A percentile compares a stretch with the other conserved stretches of the same genome.
Conservation (phyloP, 1,140 invertebrate genomes). For the Panulirus ornatus region DNA sequence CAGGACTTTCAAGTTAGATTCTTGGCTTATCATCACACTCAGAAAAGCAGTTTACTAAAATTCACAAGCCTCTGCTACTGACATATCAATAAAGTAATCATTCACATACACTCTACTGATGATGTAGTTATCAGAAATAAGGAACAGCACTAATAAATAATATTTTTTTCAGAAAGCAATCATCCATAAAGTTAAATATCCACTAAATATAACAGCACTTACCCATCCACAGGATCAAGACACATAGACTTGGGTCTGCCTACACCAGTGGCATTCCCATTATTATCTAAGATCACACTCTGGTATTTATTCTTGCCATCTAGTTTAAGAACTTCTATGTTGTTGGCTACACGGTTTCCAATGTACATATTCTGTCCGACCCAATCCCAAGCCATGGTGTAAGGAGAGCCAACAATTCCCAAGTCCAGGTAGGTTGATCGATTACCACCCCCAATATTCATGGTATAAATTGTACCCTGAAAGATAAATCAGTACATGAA, state of each 20-base stretch:
- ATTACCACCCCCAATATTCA: constrained; percentile 91
- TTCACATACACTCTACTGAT: too few relatives aligned
- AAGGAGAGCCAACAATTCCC: constrained; percentile 93
- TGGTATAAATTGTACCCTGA: constrained; percentile 90
- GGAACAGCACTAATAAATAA: too few relatives aligned
- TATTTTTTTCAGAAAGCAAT: background rate
- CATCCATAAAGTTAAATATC: background rate
- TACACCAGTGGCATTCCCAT: constrained; percentile 91
- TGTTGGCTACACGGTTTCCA: constrained; percentile 93
- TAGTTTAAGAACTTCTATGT: constrained; percentile 94
- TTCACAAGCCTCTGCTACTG: too few relatives aligned
- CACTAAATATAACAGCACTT: too few relatives aligned
- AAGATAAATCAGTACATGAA: too few relatives aligned
- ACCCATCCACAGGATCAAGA: constrained; percentile 94
- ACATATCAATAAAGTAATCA: too few relatives aligned
- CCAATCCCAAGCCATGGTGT: constrained; percentile 97
- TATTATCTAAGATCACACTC: constrained; percentile 93
- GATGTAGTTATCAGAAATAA: too few relatives aligned
- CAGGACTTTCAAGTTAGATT: too few relatives aligned
- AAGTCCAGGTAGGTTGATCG: constrained; percentile 87
- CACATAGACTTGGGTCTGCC: constrained; percentile 92
- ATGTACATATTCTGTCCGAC: constrained; percentile 96
- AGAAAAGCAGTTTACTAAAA: too few relatives aligned
- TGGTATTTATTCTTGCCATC: constrained; percentile 91
- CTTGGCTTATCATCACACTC: too few relatives aligned